Conservation (phyloP, 1,140 invertebrate genomes). For the Micrasema minimum region DNA sequence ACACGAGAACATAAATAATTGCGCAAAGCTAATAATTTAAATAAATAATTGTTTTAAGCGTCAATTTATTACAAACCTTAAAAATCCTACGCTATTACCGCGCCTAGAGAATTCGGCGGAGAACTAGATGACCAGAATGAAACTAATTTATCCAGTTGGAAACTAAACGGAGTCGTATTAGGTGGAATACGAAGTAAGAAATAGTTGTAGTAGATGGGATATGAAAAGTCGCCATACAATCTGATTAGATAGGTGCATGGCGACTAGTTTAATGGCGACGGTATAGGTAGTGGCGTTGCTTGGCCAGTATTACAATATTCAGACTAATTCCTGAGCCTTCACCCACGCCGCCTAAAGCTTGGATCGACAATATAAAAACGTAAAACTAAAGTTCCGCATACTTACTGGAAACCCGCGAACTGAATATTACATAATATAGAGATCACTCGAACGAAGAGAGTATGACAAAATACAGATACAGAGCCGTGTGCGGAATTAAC, state of each 20-base stretch:
- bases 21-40: slow-evolving; percentile 1
- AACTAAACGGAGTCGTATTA: no score
- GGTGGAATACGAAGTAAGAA: no score
- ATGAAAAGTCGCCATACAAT: no score
- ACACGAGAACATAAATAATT: background rate
- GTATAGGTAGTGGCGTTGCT: background rate
- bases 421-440: background rate
- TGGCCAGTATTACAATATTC: slow-evolving; percentile 9
- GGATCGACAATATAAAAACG: slow-evolving; percentile 30
- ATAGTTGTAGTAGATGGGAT: no score
- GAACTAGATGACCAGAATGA: no score
- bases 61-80: slow-evolving; percentile 24
- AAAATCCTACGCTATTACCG: no score
- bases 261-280: background rate
- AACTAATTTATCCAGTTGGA: no score
- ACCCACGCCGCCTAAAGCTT: slow-evolving; percentile 24
- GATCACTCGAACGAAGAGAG: background rate
- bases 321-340: slow-evolving; percentile 1
- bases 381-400: slow-evolving; percentile 7
- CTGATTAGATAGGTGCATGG: no score
- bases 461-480: background rate
- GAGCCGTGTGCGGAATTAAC: background rate
- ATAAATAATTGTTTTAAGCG: slow-evolving; percentile 39
- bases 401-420: no score
- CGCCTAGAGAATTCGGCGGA: no score